Percentiles rank a stretch among this genome's conserved stretches.
These are phyloP conservation scores for Cancer borealis DNA, from an alignment of 2,888 invertebrate species.

Conservation along the genomic window DNA sequence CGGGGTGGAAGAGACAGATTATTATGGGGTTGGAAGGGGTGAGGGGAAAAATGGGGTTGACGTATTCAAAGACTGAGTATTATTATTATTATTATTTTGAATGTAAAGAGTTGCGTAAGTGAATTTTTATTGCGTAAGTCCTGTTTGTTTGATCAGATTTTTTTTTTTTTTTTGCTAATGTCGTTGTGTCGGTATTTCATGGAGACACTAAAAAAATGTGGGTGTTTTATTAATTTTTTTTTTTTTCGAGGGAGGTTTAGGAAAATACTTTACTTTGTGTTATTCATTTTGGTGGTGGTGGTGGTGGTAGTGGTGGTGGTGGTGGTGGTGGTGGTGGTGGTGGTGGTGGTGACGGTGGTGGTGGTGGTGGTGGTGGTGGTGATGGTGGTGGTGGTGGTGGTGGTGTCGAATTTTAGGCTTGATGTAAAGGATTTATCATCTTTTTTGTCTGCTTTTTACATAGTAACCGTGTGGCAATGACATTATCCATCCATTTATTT, in stretches of 20 bases:
- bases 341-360: background rate
- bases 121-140: background rate
- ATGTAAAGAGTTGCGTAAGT: constrained; percentile 31
- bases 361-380: background rate
- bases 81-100: background rate
- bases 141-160: background rate
- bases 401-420: background rate
- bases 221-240: too few relatives aligned
- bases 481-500: too few relatives aligned
- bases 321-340: background rate
- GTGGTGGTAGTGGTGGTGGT: background rate
- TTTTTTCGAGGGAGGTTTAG: too few relatives aligned
- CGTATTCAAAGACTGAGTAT: background rate
- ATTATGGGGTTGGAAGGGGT: background rate
- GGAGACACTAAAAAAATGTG: background rate
- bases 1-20: background rate
- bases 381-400: background rate
- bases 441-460: background rate
- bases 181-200: background rate
- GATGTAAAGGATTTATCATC: background rate
- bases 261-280: background rate
- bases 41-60: background rate
- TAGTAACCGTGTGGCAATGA: background rate
- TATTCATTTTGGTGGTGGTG: background rate
- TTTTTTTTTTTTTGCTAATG: background rate